Conservation (phyloP, 2,113 vertebrate species). For the cattle (Bos taurus) region DNA sequence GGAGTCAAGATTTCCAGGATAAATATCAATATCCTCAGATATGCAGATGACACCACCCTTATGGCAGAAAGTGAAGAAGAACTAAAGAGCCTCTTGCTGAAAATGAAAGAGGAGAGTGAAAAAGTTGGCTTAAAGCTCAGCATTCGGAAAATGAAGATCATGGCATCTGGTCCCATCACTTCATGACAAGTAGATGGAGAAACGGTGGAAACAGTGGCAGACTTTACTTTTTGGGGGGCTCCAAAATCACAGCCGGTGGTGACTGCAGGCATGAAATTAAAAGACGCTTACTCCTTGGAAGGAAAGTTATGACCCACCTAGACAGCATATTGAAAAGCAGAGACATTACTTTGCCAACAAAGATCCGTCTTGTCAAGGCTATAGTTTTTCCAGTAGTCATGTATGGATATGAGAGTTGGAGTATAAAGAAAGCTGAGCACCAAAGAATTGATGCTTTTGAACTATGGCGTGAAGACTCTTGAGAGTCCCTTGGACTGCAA, state of each 20-base stretch:
- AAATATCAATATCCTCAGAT: background rate
- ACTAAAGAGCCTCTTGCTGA: background rate
- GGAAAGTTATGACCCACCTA: background rate
- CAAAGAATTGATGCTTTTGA: background rate
- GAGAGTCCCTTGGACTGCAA: background rate
- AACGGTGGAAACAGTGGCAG: background rate
- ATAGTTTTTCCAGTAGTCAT: background rate
- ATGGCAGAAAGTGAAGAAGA: background rate
- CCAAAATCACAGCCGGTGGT: background rate
- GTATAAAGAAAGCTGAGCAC: background rate
- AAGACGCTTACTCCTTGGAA: background rate
- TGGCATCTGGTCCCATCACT: background rate
- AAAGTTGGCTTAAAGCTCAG: background rate
- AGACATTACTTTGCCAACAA: background rate
- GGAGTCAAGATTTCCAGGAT: rapidly evolving
- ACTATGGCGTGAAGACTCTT: background rate
- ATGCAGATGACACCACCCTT: background rate
- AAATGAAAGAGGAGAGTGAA: background rate
- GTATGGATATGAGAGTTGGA: background rate
- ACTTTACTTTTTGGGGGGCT: background rate
- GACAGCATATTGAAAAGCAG: background rate
- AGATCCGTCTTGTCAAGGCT: background rate
- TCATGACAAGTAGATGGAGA: background rate
- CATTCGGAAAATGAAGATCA: background rate
- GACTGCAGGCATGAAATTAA: background rate